These are phyloP conservation scores for Cepphus grylle DNA, from an alignment of 2,113 vertebrate genomes.

Conservation along the genomic window DNA sequence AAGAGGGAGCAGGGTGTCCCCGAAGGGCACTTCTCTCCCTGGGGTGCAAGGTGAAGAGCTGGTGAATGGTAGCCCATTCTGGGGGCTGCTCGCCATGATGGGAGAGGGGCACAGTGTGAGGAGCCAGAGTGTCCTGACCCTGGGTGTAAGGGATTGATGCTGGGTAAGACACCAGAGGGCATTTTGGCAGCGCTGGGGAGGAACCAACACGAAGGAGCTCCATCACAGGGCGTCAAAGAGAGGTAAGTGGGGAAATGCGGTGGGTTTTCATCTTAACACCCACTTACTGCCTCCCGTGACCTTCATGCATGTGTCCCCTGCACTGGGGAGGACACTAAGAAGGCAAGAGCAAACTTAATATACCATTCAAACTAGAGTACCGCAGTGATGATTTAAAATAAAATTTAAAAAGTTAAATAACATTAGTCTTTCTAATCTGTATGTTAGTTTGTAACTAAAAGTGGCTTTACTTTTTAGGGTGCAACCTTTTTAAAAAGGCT, in stretches of 20 bases:
- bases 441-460: not conserved
- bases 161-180: not conserved
- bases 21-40: not conserved
- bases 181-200: not conserved
- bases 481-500: not conserved
- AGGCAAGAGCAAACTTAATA: not conserved
- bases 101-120: not conserved
- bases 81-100: not conserved
- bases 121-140: not conserved
- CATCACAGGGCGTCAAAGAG: fast-evolving
- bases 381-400: not conserved
- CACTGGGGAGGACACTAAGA: not conserved
- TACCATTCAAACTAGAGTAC: not conserved
- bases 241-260: not conserved
- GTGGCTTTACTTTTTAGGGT: not conserved
- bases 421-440: not conserved
- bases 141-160: not conserved
- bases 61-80: not conserved
- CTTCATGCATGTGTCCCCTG: not conserved
- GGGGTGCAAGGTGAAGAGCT: not conserved
- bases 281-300: not conserved
- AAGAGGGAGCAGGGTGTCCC: not conserved
- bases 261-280: not conserved
- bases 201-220: not conserved
- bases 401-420: not conserved